Evolutionary conservation across 2,888 invertebrate genomes (phyloP), one percentile per base, ranked within the genome.

Genomic region (Troides oblongomaculatus): DNA sequence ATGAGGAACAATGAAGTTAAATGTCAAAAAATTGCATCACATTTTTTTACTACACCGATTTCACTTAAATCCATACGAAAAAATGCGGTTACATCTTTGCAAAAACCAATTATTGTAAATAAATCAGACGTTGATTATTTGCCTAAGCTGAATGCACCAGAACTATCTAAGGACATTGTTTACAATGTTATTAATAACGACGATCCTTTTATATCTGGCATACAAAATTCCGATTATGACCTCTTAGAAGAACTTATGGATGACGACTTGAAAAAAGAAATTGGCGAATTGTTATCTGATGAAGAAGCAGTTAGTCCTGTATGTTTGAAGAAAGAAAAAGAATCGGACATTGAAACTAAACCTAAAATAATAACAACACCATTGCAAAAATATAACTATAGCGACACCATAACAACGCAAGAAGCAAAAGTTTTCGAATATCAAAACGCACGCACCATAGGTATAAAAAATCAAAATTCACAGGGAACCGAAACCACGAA

Each of bases 201-300:
- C 25, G 85, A 88, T 75, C 83, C 87, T n/a, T 86, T 86, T 71
- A 84, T 85, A 77, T 84, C 90, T 2, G 85, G 86, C 1, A 84
- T 89, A 74, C 84, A 77, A 0, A 88, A 86, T 76, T 86, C 89
- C 10, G 91, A 92, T 73, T 90, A 89, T 72, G 90, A 90, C 73
- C 77, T 90, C n/a, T 74, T 92, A 71, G 91, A 89, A 72, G 93
- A 92, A 82, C 81, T 89, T 71, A 90, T 89, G 84, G 93, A 87
- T 76, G 92, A 89, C 74, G 93, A 89, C 73, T 80, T 88, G 70
- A 80, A 84, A 69, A 78, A 92, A 86, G 86, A 94, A 85, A 87
- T 92, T 46, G 84, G 90, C 14, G 88, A 93, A 79, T 74, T 90
- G 69, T 84, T 86, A 77, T 86, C 87, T 74, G 83, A 94, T 76